Conservation (phyloP, 2,888 invertebrate genomes). For the Pseudoips prasinana region DNA sequence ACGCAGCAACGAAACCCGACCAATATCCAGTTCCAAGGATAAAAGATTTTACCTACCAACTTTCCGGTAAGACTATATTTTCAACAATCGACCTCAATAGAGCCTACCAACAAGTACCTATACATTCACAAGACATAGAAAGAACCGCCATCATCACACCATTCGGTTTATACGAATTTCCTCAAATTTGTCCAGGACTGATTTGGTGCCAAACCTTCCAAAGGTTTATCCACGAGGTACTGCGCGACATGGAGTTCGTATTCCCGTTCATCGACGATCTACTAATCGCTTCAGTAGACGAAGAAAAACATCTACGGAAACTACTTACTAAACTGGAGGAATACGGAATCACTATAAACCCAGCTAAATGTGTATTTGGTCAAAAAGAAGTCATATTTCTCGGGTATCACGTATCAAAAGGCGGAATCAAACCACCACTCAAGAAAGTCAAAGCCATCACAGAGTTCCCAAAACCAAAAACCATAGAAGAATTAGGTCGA, state of each 20-base stretch:
- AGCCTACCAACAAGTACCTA: no score
- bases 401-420: constrained; percentile 4
- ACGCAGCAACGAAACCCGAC: no score
- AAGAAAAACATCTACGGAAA: constrained; percentile 1
- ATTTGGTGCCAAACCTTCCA: constrained; percentile 5
- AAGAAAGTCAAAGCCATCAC: constrained; percentile 5
- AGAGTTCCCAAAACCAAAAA: constrained; percentile 3
- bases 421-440: constrained; percentile 1
- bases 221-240: constrained; percentile 2
- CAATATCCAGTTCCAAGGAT: no score
- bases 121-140: constrained; percentile 2
- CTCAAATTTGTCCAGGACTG: constrained; percentile 5
- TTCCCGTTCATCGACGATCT: constrained; percentile 7
- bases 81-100: no score
- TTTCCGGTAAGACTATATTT: no score
- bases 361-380: constrained; percentile 5
- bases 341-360: constrained; percentile 4
- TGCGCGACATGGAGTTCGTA: constrained; percentile 1
- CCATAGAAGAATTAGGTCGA: constrained; percentile 1
- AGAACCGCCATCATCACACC: constrained; percentile 11
- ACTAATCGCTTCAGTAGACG: neutral
- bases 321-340: constrained; percentile 2
- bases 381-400: constrained; percentile 3
- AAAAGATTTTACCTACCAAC: no score
- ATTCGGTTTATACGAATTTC: constrained; percentile 6